phyloP scores from a whole-genome alignment of 2,113 vertebrate genomes.

The Microtus oregoni region DNA sequence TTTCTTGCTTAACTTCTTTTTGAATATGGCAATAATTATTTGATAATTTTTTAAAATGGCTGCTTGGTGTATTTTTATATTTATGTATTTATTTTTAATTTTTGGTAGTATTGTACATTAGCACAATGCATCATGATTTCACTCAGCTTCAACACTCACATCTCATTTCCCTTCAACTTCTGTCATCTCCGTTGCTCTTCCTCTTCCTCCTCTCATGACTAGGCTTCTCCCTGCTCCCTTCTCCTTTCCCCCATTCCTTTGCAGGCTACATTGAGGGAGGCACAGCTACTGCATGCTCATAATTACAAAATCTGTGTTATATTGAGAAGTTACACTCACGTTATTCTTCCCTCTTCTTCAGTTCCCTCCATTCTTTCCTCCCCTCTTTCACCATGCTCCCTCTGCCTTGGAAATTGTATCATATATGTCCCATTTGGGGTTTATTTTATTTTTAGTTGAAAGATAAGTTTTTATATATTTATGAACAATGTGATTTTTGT shows the following conservation, averaged over 20 bases:
- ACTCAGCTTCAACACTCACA: too few relatives aligned
- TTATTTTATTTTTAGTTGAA: background rate
- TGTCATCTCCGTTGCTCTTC: background rate
- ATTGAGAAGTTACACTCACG: background rate
- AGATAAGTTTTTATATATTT: too few relatives aligned
- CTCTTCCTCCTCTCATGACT: too few relatives aligned
- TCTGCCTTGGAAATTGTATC: background rate
- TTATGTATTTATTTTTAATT: background rate
- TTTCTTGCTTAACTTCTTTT: conserved; percentile 7
- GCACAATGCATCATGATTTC: background rate
- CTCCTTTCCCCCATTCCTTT: background rate
- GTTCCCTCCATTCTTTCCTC: background rate
- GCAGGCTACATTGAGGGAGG: background rate
- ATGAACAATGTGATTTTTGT: background rate
- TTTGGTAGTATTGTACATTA: background rate
- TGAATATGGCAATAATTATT: background rate
- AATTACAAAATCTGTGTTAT: background rate
- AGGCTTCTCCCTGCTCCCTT: background rate
- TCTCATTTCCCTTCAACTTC: background rate
- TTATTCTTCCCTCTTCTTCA: background rate
- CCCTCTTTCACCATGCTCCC: background rate
- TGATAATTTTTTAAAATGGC: background rate
- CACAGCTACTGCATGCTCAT: background rate
- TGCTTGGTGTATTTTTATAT: background rate
- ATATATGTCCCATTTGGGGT: background rate